phyloP scores from a whole-genome alignment of 1,140 invertebrate species.

The Drosophila kohkoa region DNA sequence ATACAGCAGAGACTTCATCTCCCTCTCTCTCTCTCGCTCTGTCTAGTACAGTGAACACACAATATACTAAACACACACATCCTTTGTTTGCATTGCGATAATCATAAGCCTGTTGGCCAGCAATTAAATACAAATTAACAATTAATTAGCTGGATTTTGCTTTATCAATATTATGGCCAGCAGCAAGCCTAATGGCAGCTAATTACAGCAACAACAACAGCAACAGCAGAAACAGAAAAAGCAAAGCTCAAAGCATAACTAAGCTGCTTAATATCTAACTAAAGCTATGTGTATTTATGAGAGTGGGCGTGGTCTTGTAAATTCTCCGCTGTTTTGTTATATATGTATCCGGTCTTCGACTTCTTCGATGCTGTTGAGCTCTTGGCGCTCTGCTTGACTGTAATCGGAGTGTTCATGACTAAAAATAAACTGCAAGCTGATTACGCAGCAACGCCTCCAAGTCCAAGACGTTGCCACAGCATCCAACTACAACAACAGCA shows the following conservation, averaged over 20 bases:
- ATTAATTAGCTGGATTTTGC: constrained; percentile 16
- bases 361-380: no score
- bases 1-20: neutral
- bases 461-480: constrained; percentile 40
- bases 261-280: constrained; percentile 9
- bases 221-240: neutral
- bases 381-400: neutral
- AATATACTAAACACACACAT: neutral
- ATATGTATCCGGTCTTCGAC: neutral
- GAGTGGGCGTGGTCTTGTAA: constrained; percentile 20
- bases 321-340: neutral
- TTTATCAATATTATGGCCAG: constrained; percentile 2
- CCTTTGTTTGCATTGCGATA: neutral
- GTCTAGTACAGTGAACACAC: neutral
- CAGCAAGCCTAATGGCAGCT: neutral
- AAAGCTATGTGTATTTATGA: constrained; percentile 7
- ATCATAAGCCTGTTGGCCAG: neutral
- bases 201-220: constrained; percentile 2
- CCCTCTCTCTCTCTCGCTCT: no score
- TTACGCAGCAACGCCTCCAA: constrained; percentile 66
- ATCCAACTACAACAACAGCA: no score
- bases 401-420: constrained; percentile 19
- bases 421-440: constrained; percentile 66
- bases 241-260: constrained; percentile 1
- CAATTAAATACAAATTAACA: constrained; percentile 24